phyloP scores from a whole-genome alignment of 30 jellyfish, hydroid and myxozoan genomes.

The Nemopilema nomurai region DNA sequence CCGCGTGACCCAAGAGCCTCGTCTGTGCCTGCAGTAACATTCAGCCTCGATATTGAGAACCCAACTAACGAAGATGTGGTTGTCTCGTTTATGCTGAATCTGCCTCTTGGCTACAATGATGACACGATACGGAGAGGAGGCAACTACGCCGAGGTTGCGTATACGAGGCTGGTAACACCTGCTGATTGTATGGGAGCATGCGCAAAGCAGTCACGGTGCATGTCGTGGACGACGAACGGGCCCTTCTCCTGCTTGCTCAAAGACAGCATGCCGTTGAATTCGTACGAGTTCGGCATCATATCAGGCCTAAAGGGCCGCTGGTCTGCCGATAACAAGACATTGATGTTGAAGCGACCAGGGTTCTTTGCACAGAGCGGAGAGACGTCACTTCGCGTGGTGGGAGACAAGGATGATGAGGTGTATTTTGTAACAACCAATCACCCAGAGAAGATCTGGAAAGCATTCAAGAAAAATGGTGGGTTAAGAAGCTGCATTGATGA shows the following conservation, averaged over 20 bases:
- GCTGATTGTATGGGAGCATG: constrained; percentile 98
- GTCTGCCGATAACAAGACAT: constrained; percentile 63
- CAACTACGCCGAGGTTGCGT: constrained; percentile 86
- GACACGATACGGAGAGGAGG: constrained; percentile 96
- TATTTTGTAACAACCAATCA: constrained; percentile 69
- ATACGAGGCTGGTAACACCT: constrained; percentile 86
- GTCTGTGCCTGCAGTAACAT: constrained; percentile 90
- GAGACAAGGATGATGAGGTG: constrained; percentile 48
- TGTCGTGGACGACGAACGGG: constrained; percentile 99
- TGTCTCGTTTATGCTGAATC: constrained; percentile 82
- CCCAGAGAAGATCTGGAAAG: constrained; percentile 77
- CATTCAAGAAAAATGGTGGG: constrained; percentile 76
- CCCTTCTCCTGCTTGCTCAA: constrained; percentile 95
- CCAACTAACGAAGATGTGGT: constrained; percentile 81
- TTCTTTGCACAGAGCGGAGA: constrained; percentile 93
- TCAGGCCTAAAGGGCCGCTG: constrained; percentile 95
- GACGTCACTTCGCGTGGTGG: constrained; percentile 71
- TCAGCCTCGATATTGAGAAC: constrained; percentile 79
- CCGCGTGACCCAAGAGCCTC: constrained; percentile 94
- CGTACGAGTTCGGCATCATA: constrained; percentile 95
- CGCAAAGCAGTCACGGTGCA: constrained; percentile 84
- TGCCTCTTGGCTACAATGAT: constrained; percentile 94
- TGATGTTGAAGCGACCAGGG: constrained; percentile 87
- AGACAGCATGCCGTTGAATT: constrained; percentile 92
- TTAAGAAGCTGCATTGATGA: neutral